These are phyloP conservation scores for Romanogobio albipinnatus DNA, from an alignment of 2,113 vertebrate genomes.

Conservation along the genomic window DNA sequence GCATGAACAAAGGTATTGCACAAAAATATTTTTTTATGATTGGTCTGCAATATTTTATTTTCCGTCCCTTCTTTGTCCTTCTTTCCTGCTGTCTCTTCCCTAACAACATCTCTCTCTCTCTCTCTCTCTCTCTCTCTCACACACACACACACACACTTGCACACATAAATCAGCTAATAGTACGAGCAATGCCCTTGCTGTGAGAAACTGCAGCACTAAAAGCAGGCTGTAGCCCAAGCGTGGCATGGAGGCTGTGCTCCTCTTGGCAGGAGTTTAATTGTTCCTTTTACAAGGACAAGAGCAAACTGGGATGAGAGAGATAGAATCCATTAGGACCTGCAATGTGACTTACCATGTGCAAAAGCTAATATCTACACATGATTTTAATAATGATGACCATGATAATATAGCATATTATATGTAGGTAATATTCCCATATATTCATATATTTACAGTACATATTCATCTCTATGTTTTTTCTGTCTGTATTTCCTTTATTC, in stretches of 20 bases:
- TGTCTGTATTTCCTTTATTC: not conserved
- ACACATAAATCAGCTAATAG: constrained; percentile 50
- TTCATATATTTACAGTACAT: not conserved
- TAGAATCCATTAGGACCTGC: constrained; percentile 43
- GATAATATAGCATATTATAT: not conserved
- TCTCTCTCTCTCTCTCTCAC: constrained; percentile 20
- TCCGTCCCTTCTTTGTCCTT: constrained; percentile 3
- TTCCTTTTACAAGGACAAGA: constrained; percentile 55
- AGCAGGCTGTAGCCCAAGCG: constrained; percentile 48
- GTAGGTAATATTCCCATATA: not conserved
- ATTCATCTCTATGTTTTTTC: not conserved
- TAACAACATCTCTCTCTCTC: constrained; percentile 14
- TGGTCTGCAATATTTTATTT: not conserved
- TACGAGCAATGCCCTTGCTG: constrained; percentile 57
- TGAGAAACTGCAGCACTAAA: constrained; percentile 57
- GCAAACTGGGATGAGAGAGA: constrained; percentile 40
- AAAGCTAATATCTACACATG: not conserved
- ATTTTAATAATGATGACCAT: not conserved
- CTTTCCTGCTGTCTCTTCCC: constrained; percentile 21
- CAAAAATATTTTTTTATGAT: not conserved
- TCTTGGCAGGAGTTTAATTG: constrained; percentile 56
- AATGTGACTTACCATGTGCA: constrained; percentile 20
- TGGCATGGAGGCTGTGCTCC: constrained; percentile 38
- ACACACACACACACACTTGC: constrained; percentile 22
- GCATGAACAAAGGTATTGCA: not conserved